A percentile compares a stretch with the other conserved stretches of the same genome.
These are phyloP conservation scores for Latheticus oryzae DNA, from an alignment of 2,888 invertebrate species.

Conservation along the genomic window DNA sequence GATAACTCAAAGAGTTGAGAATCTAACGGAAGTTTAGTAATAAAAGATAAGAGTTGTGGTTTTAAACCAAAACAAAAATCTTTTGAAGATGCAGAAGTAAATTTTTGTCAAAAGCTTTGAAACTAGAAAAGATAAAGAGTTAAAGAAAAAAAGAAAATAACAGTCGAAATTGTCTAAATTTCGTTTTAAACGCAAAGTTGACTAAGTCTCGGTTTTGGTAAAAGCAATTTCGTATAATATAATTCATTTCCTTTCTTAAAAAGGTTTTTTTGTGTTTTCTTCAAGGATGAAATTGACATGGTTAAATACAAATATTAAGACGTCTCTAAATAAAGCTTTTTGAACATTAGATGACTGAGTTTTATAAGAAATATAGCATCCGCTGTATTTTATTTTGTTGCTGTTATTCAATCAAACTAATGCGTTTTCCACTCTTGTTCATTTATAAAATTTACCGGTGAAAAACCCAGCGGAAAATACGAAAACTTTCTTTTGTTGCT, in stretches of 20 bases:
- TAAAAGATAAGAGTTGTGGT: no score
- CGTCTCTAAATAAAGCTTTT: constrained; percentile 8
- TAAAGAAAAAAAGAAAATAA: constrained; percentile 1
- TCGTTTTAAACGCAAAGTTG: constrained; percentile 19
- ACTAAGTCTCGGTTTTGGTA: constrained; percentile 6
- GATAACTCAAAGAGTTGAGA: no score
- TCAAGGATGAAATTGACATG: constrained; percentile 13
- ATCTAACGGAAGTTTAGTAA: no score
- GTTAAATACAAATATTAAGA: constrained; percentile 22
- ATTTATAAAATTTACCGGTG: constrained; percentile 36
- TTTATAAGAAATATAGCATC: constrained; percentile 1
- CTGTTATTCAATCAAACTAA: constrained; percentile 29
- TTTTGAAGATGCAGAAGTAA: not conserved
- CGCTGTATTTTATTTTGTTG: no score
- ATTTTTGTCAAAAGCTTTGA: constrained; percentile 3
- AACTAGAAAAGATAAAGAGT: no score
- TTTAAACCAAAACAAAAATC: no score
- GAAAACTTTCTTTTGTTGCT: constrained; percentile 36
- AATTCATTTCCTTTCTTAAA: constrained; percentile 24
- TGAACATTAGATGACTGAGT: not conserved
- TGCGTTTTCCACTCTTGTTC: constrained; percentile 17
- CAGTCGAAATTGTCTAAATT: constrained; percentile 15
- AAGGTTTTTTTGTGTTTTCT: constrained; percentile 7
- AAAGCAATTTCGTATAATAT: constrained; percentile 26
- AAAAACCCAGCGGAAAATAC: constrained; percentile 28